Conservation (phyloP, 35 echinoderm and acorn worm species). For the Nesometra sesokonis region DNA sequence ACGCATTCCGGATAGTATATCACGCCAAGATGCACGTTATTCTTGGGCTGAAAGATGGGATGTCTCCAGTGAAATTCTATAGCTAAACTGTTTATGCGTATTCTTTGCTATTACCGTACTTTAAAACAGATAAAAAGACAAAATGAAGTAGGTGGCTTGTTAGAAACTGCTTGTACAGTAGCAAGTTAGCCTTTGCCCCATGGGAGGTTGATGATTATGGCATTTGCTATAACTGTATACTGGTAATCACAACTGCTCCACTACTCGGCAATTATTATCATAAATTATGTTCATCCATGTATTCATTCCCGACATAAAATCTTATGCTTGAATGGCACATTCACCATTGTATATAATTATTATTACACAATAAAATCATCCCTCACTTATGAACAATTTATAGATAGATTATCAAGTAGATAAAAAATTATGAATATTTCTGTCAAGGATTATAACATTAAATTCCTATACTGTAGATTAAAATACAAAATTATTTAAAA, state of each 20-base stretch:
- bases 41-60: neutral
- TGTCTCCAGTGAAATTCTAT: neutral
- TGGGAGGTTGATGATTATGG: neutral
- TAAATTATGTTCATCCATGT: neutral
- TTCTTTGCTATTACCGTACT: neutral
- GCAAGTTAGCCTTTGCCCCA: neutral
- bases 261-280: neutral
- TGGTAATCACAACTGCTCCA: neutral
- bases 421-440: too few species aligned
- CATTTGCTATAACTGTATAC: neutral
- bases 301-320: neutral
- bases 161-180: neutral
- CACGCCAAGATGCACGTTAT: neutral
- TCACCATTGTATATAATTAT: too few species aligned
- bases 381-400: too few species aligned
- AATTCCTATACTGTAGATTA: too few species aligned
- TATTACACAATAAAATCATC: too few species aligned
- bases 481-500: too few species aligned
- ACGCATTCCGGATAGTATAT: neutral
- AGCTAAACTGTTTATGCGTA: neutral
- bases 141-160: neutral
- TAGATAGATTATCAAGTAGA: too few species aligned
- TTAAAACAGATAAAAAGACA: too few species aligned
- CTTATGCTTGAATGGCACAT: neutral
- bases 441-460: too few species aligned